Evolutionary conservation across 1,140 invertebrate genomes (phyloP).

Genomic region (Dendroctonus valens): DNA sequence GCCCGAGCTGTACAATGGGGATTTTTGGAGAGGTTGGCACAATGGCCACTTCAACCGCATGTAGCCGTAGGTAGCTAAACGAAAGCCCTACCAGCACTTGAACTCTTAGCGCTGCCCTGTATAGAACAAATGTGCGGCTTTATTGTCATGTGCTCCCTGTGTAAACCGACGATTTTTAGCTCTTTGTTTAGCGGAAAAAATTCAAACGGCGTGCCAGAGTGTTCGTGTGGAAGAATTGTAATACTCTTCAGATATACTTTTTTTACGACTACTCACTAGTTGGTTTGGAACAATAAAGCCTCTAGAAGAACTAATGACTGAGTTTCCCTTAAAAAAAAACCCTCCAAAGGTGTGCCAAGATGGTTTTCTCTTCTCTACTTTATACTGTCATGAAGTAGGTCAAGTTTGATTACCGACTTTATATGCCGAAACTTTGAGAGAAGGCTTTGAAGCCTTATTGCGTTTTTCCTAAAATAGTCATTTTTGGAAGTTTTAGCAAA

Average conservation of each 20-base stretch:
- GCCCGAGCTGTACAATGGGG: constrained; percentile 30
- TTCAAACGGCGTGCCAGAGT: constrained; percentile 26
- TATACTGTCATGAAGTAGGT: too few species aligned
- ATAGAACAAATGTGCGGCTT: constrained; percentile 28
- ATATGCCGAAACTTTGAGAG: too few species aligned
- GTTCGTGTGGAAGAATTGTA: constrained; percentile 27
- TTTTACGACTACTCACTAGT: constrained; percentile 6
- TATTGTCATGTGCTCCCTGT: constrained; percentile 24
- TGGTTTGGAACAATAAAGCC: background rate
- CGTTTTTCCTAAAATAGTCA: too few species aligned
- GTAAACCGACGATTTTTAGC: constrained; percentile 27
- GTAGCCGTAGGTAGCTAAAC: constrained; percentile 36
- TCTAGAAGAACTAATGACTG: too few species aligned
- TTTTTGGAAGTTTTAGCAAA: too few species aligned
- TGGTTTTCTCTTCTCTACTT: too few species aligned
- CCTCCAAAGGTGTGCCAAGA: too few species aligned
- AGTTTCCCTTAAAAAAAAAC: too few species aligned
- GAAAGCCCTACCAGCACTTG: constrained; percentile 35
- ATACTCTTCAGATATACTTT: constrained; percentile 12
- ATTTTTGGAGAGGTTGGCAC: constrained; percentile 33
- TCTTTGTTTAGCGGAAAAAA: constrained; percentile 27
- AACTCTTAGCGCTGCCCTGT: constrained; percentile 25
- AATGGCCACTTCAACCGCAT: constrained; percentile 37
- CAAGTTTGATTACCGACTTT: too few species aligned
- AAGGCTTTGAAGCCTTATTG: too few species aligned